phyloP scores from a whole-genome alignment of 23 tunicate species.

The Oikopleura dioica region DNA sequence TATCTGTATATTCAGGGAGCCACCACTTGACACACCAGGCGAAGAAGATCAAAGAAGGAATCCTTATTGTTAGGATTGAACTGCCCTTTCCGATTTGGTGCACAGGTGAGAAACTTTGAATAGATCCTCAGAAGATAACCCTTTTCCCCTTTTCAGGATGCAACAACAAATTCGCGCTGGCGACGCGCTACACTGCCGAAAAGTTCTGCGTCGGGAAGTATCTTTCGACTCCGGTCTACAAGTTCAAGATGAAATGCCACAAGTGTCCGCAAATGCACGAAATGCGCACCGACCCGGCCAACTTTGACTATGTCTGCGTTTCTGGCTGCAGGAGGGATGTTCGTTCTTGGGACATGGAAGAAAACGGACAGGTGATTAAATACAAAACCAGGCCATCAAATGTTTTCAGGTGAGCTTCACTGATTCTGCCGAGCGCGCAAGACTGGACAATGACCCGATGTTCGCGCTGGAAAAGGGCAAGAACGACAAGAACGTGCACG shows the following conservation, averaged over 20 bases:
- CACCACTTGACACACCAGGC: neutral
- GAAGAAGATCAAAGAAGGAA: slow-evolving; percentile 26
- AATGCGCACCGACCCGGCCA: slow-evolving; percentile 83
- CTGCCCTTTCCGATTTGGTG: slow-evolving; percentile 97
- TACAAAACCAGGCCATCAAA: no score
- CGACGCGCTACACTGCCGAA: slow-evolving; percentile 78
- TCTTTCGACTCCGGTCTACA: slow-evolving; percentile 55
- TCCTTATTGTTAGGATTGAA: slow-evolving; percentile 65
- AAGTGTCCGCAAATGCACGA: slow-evolving; percentile 58
- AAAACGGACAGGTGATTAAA: slow-evolving; percentile 83
- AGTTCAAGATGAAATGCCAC: slow-evolving; percentile 85
- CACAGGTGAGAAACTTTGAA: no score
- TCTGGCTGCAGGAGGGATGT: slow-evolving; percentile 73
- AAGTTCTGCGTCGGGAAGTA: slow-evolving; percentile 69
- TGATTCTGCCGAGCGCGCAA: slow-evolving; percentile 6
- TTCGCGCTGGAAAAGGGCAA: neutral
- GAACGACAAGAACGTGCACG: neutral
- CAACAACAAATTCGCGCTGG: slow-evolving; percentile 67
- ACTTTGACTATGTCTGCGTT: slow-evolving; percentile 64
- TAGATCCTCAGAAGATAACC: no score
- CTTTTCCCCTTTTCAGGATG: no score
- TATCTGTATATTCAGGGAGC: no score
- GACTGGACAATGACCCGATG: slow-evolving; percentile 1
- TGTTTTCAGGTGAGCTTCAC: neutral
- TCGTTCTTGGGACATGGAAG: slow-evolving; percentile 68